Base-by-base conservation (phyloP, 2,113 vertebrate species). In the Rhinoderma darwinii region DNA sequence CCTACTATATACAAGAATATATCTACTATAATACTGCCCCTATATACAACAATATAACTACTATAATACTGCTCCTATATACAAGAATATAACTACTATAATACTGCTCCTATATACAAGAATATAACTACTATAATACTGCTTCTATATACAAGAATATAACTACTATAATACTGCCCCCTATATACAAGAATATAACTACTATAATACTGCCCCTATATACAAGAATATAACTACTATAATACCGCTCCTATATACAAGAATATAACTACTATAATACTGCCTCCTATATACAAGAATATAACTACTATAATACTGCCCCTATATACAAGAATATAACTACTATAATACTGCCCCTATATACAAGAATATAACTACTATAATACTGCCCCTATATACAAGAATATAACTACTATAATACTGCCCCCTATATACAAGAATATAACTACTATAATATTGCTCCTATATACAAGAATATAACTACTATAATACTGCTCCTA, bases 131-230 rank as follows among this genome's bases (percentile, higher is more conserved):
- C 59, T 30, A 63, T 63, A 63, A 63, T 63, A 63, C 59, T 63
- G 27, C 59, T 2, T 27, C 27, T 63, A 63, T 63, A 27, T 27
- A 63, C 59, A 63, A 30, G n/a, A 30, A 30, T 63, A 63, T 63
- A 63, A 63, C 59, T 63, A 63, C 59, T 63, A 63, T 63, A 63
- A 63, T 63, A 63, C 59, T 30, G 59, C 59, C 9, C 59, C 59
- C n/a, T n/a, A n/a, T n/a, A n/a, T 66, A 66, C 61, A 66, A 27
- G 61, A 66, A 66, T 66, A 66, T 66, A 66, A 66, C 61, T 66
- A 32, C 61, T 66, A 66, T 66, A 66, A 66, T 66, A 32, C 61
- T 66, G 27, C 61, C 15, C 61, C 56, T 61, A 61, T 61, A 12
- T 61, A 61, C 56, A 61, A 61, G 56, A 61, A 61, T 61, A 61